phyloP scores from a whole-genome alignment of 2,888 invertebrate species.

The Drosophila putrida region DNA sequence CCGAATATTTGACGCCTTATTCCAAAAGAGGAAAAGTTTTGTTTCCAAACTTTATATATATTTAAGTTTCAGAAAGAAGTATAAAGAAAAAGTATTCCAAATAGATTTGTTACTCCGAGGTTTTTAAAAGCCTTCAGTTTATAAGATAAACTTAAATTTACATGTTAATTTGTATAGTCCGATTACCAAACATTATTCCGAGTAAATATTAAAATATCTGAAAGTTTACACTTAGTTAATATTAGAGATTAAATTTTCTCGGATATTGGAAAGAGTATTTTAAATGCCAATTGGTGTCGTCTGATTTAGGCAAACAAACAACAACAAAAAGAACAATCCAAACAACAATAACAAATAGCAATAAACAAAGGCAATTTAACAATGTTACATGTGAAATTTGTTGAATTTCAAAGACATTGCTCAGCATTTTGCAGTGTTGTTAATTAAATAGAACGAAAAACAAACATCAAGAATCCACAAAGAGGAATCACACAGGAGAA shows the following conservation, averaged over 20 bases:
- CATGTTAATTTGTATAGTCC: too few relatives aligned
- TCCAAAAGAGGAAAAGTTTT: too few relatives aligned
- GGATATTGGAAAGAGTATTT: constrained; percentile 20
- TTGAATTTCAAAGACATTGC: constrained; percentile 1
- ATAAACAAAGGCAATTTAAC: constrained; percentile 8
- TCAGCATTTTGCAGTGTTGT: background rate
- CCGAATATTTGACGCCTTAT: too few relatives aligned
- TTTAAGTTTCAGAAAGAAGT: too few relatives aligned
- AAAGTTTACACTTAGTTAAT: background rate
- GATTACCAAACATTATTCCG: too few relatives aligned
- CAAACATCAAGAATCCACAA: background rate
- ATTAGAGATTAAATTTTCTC: background rate
- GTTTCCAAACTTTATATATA: too few relatives aligned
- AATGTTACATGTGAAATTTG: constrained; percentile 16
- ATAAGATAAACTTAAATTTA: too few relatives aligned
- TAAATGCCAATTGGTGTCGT: background rate
- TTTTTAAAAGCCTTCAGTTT: too few relatives aligned
- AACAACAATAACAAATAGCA: constrained; percentile 2
- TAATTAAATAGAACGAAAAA: background rate
- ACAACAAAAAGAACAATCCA: constrained; percentile 5
- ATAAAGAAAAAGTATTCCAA: too few relatives aligned
- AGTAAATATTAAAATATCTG: background rate
- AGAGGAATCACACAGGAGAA: constrained; percentile 1
- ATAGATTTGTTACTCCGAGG: too few relatives aligned
- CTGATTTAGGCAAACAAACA: constrained; percentile 11